Evolutionary conservation across 2,888 invertebrate species (phyloP), one percentile per base, ranked within the genome.

Genomic region (Cremastinae sp.): DNA sequence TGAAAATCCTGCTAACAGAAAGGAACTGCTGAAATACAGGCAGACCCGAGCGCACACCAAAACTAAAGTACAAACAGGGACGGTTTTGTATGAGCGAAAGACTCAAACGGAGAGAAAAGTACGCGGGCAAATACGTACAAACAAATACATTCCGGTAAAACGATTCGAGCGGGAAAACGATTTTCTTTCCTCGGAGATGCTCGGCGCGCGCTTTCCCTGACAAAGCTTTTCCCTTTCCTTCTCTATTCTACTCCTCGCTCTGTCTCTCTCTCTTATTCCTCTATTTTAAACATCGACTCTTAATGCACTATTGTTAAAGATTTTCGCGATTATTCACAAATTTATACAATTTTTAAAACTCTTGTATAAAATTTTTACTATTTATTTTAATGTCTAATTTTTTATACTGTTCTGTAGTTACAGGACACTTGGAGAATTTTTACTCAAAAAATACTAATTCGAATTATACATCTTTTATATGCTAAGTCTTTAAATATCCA

Each of bases 121-220:
- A 28, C 34, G 49, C 54, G 22, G 51, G 72, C 36, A 58, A 64
- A 51, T 64, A 70, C 58, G 69, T 64, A 74, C 74, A 74, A 74
- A 74, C 74, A 74, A 74, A 74, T 74, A 70, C 74, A 74, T 74
- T 74, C 74, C 74, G 58, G 69, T 58, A 53, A 69, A 69, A 64
- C 74, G 74, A 74, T 74, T 74, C 69, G 69, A 64, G 74, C 58
- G 58, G 69, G 74, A 74, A 74, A 74, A 74, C 74, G 64, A 74
- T 74, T 74, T 70, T 74, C 74, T 70, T 70, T 51, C 16, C 58
- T 9, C 49, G 64, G 56, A 58, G 58, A 74, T 28, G 28, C 28
- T 28, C 28, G 2, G 45, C 69, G 69, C 18, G 34, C 20, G 51
- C 62, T 64, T 56, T 61, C 69, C 58, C 65, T 64, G 49, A 38